A percentile compares a stretch with the other conserved stretches of the same genome.
Conservation (phyloP, 2,113 vertebrate genomes). For the Jaculus jaculus region DNA sequence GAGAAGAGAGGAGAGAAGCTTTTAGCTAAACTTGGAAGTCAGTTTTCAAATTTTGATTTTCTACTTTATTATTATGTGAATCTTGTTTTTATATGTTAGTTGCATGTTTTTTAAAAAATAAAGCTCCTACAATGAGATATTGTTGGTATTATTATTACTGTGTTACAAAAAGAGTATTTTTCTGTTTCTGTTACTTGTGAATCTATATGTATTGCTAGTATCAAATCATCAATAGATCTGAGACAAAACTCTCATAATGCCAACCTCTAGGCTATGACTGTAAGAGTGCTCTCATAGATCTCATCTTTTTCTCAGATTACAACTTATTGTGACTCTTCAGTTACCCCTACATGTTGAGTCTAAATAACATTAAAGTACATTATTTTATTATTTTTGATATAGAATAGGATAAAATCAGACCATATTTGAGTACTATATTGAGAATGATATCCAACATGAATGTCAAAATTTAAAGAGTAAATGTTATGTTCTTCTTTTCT, state of each 20-base stretch:
- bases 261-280: not conserved
- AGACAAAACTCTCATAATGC: not conserved
- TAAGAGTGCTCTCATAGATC: not conserved
- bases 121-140: not conserved
- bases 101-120: not conserved
- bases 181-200: slow-evolving; percentile 25
- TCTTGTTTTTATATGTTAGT: slow-evolving; percentile 17
- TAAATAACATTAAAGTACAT: not conserved
- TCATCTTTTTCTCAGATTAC: not conserved
- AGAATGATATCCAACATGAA: not conserved
- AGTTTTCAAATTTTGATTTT: slow-evolving; percentile 34
- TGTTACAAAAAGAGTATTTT: slow-evolving; percentile 11
- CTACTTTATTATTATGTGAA: not conserved
- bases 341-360: not conserved
- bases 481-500: not conserved
- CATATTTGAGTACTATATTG: not conserved
- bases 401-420: not conserved
- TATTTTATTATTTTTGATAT: slow-evolving; percentile 35
- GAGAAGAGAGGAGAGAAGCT: not conserved
- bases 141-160: not conserved
- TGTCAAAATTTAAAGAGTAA: slow-evolving; percentile 19
- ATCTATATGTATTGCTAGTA: not conserved
- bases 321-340: not conserved
- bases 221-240: not conserved
- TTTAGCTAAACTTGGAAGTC: not conserved